Percentiles rank a stretch among this genome's conserved stretches.
Conservation (phyloP, 2,113 vertebrate genomes). For the Octodon degus region DNA sequence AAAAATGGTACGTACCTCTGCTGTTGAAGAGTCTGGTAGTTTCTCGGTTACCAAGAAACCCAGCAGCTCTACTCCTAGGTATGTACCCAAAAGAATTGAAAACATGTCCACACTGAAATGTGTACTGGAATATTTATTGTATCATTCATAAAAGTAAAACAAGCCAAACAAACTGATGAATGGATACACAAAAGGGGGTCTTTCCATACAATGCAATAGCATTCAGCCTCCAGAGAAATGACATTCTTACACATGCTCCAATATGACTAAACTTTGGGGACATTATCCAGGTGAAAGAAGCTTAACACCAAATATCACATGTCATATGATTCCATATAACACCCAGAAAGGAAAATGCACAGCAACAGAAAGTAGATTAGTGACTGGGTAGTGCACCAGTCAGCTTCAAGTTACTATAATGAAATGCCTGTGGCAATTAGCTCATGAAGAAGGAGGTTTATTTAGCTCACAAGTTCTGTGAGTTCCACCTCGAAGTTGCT, state of each 20-base stretch:
- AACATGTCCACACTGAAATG: not conserved
- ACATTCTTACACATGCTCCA: not conserved
- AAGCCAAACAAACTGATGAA: not conserved
- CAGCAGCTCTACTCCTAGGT: not conserved
- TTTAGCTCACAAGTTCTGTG: not conserved
- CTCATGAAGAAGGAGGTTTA: not conserved
- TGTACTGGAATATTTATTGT: not conserved
- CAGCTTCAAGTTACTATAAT: not conserved
- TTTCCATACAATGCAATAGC: rapidly evolving
- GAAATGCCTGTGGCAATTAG: not conserved
- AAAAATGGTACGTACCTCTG: rapidly evolving
- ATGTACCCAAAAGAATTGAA: not conserved
- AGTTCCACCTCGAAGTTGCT: not conserved
- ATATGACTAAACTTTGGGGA: not conserved
- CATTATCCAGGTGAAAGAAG: not conserved
- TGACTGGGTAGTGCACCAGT: not conserved
- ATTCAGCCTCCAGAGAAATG: not conserved
- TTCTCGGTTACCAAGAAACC: not conserved
- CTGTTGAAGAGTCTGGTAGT: not conserved
- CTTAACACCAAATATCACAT: not conserved
- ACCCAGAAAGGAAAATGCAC: not conserved
- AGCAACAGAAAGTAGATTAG: not conserved
- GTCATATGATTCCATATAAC: not conserved
- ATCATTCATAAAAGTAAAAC: not conserved
- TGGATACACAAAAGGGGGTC: not conserved